Base-by-base conservation (phyloP, 2,113 vertebrate genomes). In the Tauraco erythrolophus region DNA sequence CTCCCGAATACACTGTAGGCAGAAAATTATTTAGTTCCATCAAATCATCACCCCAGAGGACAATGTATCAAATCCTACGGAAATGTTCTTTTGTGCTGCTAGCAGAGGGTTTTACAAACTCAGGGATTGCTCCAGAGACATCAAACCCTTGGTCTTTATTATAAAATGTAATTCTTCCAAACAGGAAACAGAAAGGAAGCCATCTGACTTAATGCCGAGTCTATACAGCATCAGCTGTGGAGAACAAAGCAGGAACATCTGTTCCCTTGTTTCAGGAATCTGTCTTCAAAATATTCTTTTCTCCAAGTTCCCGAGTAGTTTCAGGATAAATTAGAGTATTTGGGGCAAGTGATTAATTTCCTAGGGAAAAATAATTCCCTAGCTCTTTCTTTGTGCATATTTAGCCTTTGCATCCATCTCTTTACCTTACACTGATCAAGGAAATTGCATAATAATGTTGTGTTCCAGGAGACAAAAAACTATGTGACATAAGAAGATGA, bases 11-110 rank as follows among this genome's bases (percentile, higher is more conserved):
- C 56, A 69, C 11, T 2, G 43, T 25, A 65, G 65, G 39, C 4
- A n/a, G 62, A 88, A 96, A 94, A 95, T 83, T 46, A 80, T 57
- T 71, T 41, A 94, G 62, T 76, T 46, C 48, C 60, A 54, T 13
- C 6, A 41, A 89, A 43, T 74, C 45, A 33, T 25, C 21, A 3
- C 48, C 54, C 33, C 17, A 68, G 58, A 75, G 64, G 46, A 69
- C 4, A 22, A 88, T 88, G 51, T 17, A 89, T 77, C 75, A 90
- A 68, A 81, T 45, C 65, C 39, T 72, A 16, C 61, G 70, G n/a
- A 71, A 81, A 27, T 3, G 3, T 7, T 57, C 30, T n/a, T 64
- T 37, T 68, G 10, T 68, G 24, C 56, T 45, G 6, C 37, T 69
- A 31, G 15, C 17, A 54, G 54, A 88, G 35, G 30, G 24, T 25